Percentiles rank a stretch among this genome's conserved stretches.
Conservation (phyloP, 2,888 invertebrate genomes). For the Thalpophila matura region DNA sequence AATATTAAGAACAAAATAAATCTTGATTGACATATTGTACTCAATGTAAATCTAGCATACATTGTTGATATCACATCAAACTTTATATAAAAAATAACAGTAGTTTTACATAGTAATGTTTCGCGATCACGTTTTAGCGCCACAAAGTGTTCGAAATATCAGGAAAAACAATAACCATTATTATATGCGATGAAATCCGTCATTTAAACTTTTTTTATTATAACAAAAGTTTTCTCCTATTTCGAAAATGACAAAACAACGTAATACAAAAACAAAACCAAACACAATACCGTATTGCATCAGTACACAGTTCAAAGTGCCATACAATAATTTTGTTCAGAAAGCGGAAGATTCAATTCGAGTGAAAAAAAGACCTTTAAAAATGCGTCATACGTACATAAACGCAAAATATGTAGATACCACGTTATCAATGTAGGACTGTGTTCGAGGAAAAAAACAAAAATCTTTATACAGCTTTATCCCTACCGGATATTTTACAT, state of each 20-base stretch:
- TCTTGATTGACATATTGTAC: too few relatives aligned
- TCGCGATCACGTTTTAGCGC: too few relatives aligned
- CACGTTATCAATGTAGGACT: conserved; percentile 63
- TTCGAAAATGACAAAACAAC: neutral
- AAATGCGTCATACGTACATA: conserved; percentile 44
- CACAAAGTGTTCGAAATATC: too few relatives aligned
- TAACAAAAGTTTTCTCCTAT: neutral
- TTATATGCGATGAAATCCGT: too few relatives aligned
- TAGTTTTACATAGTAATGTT: too few relatives aligned
- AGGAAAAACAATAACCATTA: too few relatives aligned
- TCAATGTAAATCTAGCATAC: too few relatives aligned
- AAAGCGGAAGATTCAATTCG: conserved; percentile 8
- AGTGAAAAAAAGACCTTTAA: conserved; percentile 28
- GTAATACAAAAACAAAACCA: conserved; percentile 13
- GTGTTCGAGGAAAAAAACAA: conserved; percentile 56
- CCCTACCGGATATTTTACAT: conserved; percentile 62
- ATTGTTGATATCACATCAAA: too few relatives aligned
- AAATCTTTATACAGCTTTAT: conserved; percentile 57
- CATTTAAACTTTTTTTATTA: too few relatives aligned
- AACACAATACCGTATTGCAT: conserved; percentile 11
- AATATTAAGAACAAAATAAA: too few relatives aligned
- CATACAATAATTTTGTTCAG: conserved; percentile 17
- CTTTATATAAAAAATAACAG: too few relatives aligned
- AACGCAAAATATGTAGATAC: conserved; percentile 58
- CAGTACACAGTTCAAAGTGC: conserved; percentile 38